Conservation (phyloP, 2,888 invertebrate genomes). For the Ophioninae sp. region DNA sequence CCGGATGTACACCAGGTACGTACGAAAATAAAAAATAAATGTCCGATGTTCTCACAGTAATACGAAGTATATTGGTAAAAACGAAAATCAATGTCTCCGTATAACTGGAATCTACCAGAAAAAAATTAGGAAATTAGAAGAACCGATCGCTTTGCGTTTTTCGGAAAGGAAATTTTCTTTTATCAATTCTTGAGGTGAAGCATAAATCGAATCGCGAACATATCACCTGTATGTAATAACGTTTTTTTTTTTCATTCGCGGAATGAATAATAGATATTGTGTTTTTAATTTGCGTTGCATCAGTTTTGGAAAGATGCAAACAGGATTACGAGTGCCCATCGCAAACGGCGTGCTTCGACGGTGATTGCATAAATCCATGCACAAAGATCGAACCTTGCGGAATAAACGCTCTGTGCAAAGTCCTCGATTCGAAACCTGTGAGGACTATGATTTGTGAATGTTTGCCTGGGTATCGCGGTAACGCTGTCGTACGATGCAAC, state of each 20-base stretch:
- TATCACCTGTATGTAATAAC: no score
- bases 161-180: background rate
- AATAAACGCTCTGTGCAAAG: slow-evolving; percentile 89
- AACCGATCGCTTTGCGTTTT: no score
- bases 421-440: slow-evolving; percentile 91
- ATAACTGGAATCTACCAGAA: background rate
- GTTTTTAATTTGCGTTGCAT: slow-evolving; percentile 33
- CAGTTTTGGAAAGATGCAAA: slow-evolving; percentile 85
- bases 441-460: slow-evolving; percentile 95
- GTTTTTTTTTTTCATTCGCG: background rate
- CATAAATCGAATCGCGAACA: background rate
- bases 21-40: background rate
- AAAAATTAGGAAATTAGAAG: background rate
- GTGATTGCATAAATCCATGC: slow-evolving; percentile 93
- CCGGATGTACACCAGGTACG: slow-evolving; percentile 84
- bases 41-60: no score
- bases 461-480: slow-evolving; percentile 92
- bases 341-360: slow-evolving; percentile 91
- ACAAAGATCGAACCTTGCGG: slow-evolving; percentile 90
- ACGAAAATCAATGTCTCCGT: no score
- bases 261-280: background rate
- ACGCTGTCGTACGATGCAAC: slow-evolving; percentile 92
- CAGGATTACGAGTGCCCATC: slow-evolving; percentile 92
- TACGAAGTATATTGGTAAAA: no score
- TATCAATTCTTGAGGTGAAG: background rate